These are phyloP conservation scores for Natrix natrix DNA, from an alignment of 2,797 vertebrate genomes.

Conservation along the genomic window DNA sequence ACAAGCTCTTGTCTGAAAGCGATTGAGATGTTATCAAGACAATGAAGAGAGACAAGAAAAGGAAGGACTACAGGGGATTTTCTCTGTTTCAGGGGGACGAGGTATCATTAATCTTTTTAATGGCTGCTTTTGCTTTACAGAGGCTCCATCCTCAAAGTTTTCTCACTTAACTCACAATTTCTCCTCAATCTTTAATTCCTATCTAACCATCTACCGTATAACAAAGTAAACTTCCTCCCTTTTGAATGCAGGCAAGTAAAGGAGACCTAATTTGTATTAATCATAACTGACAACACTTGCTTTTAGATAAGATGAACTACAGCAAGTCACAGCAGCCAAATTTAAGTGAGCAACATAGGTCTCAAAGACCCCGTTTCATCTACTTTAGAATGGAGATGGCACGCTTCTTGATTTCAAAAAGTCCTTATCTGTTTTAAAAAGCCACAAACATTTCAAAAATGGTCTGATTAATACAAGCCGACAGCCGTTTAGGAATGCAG, in stretches of 20 bases:
- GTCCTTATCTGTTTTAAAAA: neutral
- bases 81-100: neutral
- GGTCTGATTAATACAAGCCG: neutral
- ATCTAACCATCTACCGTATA: neutral
- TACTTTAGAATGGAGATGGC: neutral
- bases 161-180: neutral
- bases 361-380: neutral
- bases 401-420: neutral
- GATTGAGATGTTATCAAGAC: neutral
- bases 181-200: too few relatives aligned
- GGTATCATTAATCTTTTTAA: neutral
- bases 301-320: neutral
- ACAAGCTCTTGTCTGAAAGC: slow-evolving; percentile 59
- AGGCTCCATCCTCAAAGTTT: neutral
- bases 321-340: neutral
- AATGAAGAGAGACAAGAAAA: neutral
- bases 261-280: neutral
- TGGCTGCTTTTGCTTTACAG: neutral
- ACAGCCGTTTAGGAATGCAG: neutral
- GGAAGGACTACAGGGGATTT: neutral
- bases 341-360: neutral
- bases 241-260: neutral
- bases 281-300: neutral
- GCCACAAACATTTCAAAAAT: neutral
- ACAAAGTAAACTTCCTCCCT: neutral